These are phyloP conservation scores for Siniperca undulata DNA, from an alignment of 2,797 vertebrate species.

Conservation along the genomic window DNA sequence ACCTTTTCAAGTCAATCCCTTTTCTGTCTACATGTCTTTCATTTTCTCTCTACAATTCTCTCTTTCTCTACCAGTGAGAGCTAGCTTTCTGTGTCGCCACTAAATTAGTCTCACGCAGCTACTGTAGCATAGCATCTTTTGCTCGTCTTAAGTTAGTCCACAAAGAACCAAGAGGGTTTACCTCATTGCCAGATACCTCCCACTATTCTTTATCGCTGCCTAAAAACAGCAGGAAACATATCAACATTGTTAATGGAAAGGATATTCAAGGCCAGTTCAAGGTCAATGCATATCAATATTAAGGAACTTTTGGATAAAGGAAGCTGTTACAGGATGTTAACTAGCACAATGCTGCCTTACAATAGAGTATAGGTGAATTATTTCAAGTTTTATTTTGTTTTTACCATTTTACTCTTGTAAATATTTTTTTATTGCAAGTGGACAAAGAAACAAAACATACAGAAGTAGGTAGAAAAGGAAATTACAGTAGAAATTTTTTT, in stretches of 20 bases:
- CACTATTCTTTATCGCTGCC: neutral
- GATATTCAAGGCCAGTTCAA: constrained; percentile 39
- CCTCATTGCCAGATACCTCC: constrained; percentile 5
- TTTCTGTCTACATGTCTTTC: constrained; percentile 35
- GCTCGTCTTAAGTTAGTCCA: constrained; percentile 24
- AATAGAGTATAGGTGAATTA: neutral
- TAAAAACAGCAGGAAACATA: constrained; percentile 25
- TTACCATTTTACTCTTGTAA: neutral
- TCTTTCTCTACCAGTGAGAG: constrained; percentile 7
- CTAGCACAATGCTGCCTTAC: constrained; percentile 9
- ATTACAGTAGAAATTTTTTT: neutral
- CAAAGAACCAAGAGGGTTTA: constrained; percentile 10
- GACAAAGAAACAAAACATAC: neutral
- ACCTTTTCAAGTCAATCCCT: constrained; percentile 51
- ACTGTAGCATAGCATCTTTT: constrained; percentile 9
- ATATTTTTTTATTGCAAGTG: neutral
- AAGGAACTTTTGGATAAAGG: constrained; percentile 17
- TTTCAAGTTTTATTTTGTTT: constrained; percentile 16
- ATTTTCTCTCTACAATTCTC: constrained; percentile 30
- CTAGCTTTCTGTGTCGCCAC: constrained; percentile 11
- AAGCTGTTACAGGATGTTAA: constrained; percentile 31
- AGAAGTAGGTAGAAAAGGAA: neutral
- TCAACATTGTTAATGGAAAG: constrained; percentile 38
- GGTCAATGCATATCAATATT: constrained; percentile 16
- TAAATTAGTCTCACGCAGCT: constrained; percentile 52